A percentile compares a stretch with the other conserved stretches of the same genome.
Conservation (phyloP, 2,888 invertebrate genomes). For the Apotomis capreana region DNA sequence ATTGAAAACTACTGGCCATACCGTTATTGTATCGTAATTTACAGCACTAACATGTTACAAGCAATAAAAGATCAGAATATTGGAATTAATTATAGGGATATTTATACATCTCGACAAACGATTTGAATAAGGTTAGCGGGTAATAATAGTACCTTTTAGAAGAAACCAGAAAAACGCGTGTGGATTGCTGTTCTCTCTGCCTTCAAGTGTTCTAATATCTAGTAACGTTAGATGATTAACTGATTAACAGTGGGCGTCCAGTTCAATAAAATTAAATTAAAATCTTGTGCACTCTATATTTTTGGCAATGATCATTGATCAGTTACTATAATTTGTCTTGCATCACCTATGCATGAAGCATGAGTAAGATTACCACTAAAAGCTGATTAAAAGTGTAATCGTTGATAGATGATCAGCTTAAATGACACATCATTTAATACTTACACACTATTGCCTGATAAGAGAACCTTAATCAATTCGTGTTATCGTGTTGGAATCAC, state of each 20-base stretch:
- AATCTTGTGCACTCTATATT: background rate
- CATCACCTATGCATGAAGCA: background rate
- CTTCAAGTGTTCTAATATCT: no score
- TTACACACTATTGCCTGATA: conserved; percentile 26
- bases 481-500: conserved; percentile 40
- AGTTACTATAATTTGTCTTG: background rate
- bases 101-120: background rate
- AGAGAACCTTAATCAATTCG: conserved; percentile 22
- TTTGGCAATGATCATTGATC: background rate
- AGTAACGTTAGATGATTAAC: background rate
- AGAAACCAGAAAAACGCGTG: background rate
- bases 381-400: conserved; percentile 4
- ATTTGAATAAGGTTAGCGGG: conserved; percentile 1
- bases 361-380: conserved; percentile 1
- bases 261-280: background rate
- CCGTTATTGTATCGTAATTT: background rate
- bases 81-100: background rate
- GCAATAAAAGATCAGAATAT: no score
- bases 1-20: background rate
- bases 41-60: background rate
- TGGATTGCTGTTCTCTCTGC: background rate
- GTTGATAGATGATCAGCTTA: conserved; percentile 24
- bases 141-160: background rate
- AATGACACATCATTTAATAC: conserved; percentile 28
- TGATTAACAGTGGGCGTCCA: background rate